Evolutionary conservation across 2,797 vertebrate species (phyloP).

Genomic region (Cheirogaleus major): DNA sequence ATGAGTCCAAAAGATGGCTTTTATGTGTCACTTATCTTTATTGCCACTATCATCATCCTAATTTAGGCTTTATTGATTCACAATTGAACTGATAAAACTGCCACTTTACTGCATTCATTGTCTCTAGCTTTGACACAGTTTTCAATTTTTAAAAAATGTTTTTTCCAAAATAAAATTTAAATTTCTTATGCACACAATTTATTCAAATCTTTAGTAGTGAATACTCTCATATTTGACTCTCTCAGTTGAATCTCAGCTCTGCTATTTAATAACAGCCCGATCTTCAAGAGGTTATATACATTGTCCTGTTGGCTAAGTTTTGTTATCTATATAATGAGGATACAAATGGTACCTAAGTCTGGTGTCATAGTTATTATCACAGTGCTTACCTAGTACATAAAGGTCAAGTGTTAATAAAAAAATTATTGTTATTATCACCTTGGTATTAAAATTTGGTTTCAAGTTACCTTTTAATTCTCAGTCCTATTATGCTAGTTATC

Average conservation of each 20-base stretch:
- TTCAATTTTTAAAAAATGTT: not conserved
- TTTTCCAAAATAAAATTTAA: not conserved
- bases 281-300: not conserved
- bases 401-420: not conserved
- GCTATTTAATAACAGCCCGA: not conserved
- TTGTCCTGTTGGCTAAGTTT: not conserved
- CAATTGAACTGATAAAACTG: not conserved
- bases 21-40: not conserved
- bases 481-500: not conserved
- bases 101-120: accelerated
- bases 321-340: not conserved
- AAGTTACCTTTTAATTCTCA: not conserved
- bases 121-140: not conserved
- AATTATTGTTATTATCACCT: not conserved
- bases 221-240: not conserved
- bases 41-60: not conserved
- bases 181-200: not conserved
- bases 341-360: not conserved
- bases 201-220: not conserved
- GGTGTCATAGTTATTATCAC: not conserved
- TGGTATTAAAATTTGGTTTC: not conserved
- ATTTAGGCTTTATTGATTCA: not conserved
- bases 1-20: not conserved
- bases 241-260: not conserved
- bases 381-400: not conserved